Percentiles rank a stretch among this genome's conserved stretches.
Conservation (phyloP, 2,888 invertebrate genomes). For the Dicyrtoma fusca region DNA sequence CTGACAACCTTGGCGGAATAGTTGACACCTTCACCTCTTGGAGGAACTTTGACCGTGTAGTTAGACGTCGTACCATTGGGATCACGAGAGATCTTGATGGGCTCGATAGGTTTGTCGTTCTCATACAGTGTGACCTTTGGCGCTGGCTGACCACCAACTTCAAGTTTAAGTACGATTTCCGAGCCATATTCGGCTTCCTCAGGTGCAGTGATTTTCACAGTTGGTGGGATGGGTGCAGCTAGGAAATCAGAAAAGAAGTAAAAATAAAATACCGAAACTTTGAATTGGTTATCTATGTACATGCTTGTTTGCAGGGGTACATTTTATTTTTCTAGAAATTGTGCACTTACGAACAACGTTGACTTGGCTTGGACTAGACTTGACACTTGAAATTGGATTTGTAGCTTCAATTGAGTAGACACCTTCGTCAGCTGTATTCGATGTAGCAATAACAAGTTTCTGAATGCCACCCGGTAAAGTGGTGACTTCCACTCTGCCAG, state of each 20-base stretch:
- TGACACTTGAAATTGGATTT: conserved; percentile 30
- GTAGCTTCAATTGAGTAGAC: conserved; percentile 37
- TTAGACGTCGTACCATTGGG: neutral
- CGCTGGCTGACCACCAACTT: conserved; percentile 25
- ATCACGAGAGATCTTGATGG: conserved; percentile 13
- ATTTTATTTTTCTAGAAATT: too few species aligned
- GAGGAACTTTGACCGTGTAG: conserved; percentile 29
- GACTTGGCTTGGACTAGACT: conserved; percentile 35
- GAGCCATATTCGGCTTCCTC: conserved; percentile 20
- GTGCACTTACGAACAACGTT: conserved; percentile 31
- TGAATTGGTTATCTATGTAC: too few species aligned
- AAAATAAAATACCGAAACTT: neutral
- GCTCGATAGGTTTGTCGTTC: conserved; percentile 35
- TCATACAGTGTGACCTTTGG: conserved; percentile 28
- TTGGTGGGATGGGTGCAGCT: conserved; percentile 29
- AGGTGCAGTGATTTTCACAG: conserved; percentile 32
- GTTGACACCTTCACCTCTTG: conserved; percentile 19
- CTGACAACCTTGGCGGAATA: conserved; percentile 28
- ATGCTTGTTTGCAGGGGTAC: too few species aligned
- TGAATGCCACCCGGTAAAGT: conserved; percentile 30
- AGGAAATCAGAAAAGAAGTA: neutral
- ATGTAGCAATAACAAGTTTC: conserved; percentile 25
- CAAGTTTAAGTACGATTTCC: conserved; percentile 19
- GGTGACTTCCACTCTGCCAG: conserved; percentile 26
- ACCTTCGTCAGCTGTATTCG: conserved; percentile 32